These are phyloP conservation scores for Pachymerium ferrugineum DNA, from an alignment of 2,888 invertebrate species.

Conservation along the genomic window DNA sequence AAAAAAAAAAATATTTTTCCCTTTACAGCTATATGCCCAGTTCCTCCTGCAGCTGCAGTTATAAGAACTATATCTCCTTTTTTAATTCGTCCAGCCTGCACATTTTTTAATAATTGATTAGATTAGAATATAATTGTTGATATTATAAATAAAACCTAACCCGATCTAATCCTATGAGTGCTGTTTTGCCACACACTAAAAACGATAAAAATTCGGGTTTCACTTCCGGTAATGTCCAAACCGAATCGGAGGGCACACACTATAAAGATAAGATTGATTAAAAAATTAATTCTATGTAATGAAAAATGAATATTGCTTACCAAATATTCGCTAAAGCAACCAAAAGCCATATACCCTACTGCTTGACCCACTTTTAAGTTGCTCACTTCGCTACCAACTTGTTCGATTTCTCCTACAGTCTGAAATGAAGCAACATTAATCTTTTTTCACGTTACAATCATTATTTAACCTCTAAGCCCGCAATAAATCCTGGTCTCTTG, in stretches of 20 bases:
- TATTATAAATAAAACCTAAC: conserved; percentile 36
- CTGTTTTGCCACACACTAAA: conserved; percentile 45
- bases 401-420: conserved; percentile 37
- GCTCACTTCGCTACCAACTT: conserved; percentile 37
- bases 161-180: conserved; percentile 44
- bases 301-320: too few species aligned
- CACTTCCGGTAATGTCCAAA: conserved; percentile 42
- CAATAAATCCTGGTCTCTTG: neutral
- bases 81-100: conserved; percentile 2
- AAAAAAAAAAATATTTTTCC: too few species aligned
- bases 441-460: neutral
- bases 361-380: conserved; percentile 41
- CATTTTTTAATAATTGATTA: neutral
- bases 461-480: conserved; percentile 7
- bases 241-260: conserved; percentile 39
- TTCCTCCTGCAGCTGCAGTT: conserved; percentile 45
- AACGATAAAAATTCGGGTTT: conserved; percentile 43
- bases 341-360: conserved; percentile 38
- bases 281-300: neutral
- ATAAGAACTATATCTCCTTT: conserved; percentile 43
- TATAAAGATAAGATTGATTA: conserved; percentile 34
- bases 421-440: neutral
- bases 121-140: neutral
- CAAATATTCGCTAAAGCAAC: conserved; percentile 42
- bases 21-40: conserved; percentile 44